Percentiles rank a stretch among this genome's conserved stretches.
These are phyloP conservation scores for Pseudorasbora parva DNA, from an alignment of 2,113 vertebrate species.

Conservation along the genomic window DNA sequence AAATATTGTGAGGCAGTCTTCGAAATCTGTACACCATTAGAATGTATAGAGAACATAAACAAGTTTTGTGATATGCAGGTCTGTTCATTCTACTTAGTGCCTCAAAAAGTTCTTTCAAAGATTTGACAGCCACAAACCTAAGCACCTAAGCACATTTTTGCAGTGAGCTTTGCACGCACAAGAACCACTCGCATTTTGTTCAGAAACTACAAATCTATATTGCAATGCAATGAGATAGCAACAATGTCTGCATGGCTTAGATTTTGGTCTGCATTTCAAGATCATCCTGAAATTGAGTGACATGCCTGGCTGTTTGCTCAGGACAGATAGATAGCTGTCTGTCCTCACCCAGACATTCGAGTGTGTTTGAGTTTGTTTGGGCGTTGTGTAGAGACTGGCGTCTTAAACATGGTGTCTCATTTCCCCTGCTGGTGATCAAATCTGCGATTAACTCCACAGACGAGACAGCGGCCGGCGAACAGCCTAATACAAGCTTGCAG, in stretches of 20 bases:
- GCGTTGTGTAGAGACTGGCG: conserved; percentile 13
- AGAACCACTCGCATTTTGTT: not conserved
- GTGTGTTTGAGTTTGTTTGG: conserved; percentile 28
- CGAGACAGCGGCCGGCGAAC: not conserved
- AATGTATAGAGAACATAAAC: not conserved
- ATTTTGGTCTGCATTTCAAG: not conserved
- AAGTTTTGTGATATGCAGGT: not conserved
- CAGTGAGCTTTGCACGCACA: not conserved
- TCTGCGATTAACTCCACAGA: conserved; percentile 29
- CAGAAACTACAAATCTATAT: not conserved
- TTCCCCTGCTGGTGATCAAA: conserved; percentile 31
- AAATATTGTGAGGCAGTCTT: not conserved
- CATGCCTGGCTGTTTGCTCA: conserved; percentile 14
- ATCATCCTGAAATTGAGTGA: conserved; percentile 10
- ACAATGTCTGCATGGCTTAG: conserved; percentile 8
- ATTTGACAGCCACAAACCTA: not conserved
- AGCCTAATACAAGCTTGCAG: not conserved
- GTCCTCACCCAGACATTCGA: not conserved
- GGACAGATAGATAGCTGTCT: conserved; percentile 27
- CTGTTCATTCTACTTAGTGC: not conserved
- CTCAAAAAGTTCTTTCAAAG: not conserved
- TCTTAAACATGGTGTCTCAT: conserved; percentile 39
- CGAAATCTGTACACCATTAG: not conserved
- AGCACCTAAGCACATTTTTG: not conserved
- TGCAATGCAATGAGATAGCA: not conserved